These are phyloP conservation scores for Amphipoea lucens DNA, from an alignment of 2,888 invertebrate species.

Conservation along the genomic window DNA sequence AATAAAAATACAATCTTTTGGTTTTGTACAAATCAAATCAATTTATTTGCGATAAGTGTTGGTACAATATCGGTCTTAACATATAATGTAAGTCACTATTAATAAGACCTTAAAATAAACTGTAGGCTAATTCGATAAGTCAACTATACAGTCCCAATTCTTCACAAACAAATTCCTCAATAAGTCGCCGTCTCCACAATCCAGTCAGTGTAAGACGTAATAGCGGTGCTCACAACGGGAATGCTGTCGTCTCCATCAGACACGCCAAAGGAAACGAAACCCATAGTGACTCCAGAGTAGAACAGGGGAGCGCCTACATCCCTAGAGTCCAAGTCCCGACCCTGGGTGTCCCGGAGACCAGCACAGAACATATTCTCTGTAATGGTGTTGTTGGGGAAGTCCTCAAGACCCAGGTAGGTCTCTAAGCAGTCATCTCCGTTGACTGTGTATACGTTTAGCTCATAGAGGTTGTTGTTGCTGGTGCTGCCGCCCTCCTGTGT, in stretches of 20 bases:
- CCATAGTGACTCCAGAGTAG: constrained; percentile 46
- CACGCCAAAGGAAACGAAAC: constrained; percentile 58
- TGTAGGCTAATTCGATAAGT: not conserved
- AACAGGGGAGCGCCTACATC: constrained; percentile 65
- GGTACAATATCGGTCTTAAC: too few relatives aligned
- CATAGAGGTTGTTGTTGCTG: constrained; percentile 53
- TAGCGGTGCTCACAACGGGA: constrained; percentile 50
- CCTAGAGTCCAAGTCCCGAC: constrained; percentile 56
- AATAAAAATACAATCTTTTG: not conserved
- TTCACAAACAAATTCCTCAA: not conserved
- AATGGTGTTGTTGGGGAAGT: constrained; percentile 35
- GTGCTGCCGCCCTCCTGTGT: constrained; percentile 58
- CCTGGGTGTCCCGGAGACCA: constrained; percentile 66
- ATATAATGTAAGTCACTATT: not conserved
- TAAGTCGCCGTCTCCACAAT: constrained; percentile 50
- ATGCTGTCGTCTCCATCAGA: constrained; percentile 29
- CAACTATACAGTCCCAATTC: not conserved
- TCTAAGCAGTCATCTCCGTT: constrained; percentile 30
- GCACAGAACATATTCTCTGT: constrained; percentile 83
- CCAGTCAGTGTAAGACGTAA: constrained; percentile 52
- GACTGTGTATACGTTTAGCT: constrained; percentile 36
- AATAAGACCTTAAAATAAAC: not conserved
- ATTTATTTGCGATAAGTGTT: too few relatives aligned
- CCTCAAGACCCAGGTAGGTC: not conserved
- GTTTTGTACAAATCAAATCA: not conserved